Evolutionary conservation across 2,888 invertebrate genomes (phyloP).

Genomic region (Coleophora deauratella): DNA sequence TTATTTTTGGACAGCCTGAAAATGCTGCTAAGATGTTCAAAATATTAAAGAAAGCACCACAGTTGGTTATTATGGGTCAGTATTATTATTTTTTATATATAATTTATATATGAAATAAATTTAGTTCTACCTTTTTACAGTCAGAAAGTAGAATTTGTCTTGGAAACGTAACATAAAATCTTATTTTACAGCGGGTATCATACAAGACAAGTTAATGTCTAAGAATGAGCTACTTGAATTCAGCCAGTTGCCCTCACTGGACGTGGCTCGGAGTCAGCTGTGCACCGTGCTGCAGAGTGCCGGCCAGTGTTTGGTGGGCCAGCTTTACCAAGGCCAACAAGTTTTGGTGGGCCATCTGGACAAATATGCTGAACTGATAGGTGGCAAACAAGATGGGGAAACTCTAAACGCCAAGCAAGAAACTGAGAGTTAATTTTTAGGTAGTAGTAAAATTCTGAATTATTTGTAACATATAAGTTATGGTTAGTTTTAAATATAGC

Average conservation of each 20-base stretch:
- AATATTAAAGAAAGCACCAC: conserved; percentile 80
- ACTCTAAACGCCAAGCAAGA: conserved; percentile 16
- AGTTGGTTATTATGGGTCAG: conserved; percentile 80
- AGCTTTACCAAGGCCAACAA: conserved; percentile 80
- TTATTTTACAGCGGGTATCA: conserved; percentile 77
- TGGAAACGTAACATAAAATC: too few species aligned
- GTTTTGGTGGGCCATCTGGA: conserved; percentile 79
- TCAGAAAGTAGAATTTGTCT: too few species aligned
- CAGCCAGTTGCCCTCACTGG: conserved; percentile 77
- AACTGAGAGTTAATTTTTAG: not conserved
- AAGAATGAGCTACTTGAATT: conserved; percentile 80
- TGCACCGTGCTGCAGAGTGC: conserved; percentile 80
- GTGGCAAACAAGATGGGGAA: conserved; percentile 8
- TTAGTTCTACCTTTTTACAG: not conserved
- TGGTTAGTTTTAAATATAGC: too few species aligned
- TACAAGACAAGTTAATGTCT: conserved; percentile 79
- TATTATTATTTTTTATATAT: conserved; percentile 9
- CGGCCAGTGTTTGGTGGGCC: conserved; percentile 76
- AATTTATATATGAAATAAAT: conserved; percentile 1
- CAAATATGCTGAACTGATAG: conserved; percentile 58
- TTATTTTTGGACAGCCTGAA: conserved; percentile 81
- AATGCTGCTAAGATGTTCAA: conserved; percentile 76
- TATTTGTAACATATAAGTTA: too few species aligned
- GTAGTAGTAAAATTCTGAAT: not conserved
- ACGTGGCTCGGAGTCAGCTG: conserved; percentile 78